These are phyloP conservation scores for Halictus ligatus DNA, from an alignment of 2,888 invertebrate species.

Conservation along the genomic window DNA sequence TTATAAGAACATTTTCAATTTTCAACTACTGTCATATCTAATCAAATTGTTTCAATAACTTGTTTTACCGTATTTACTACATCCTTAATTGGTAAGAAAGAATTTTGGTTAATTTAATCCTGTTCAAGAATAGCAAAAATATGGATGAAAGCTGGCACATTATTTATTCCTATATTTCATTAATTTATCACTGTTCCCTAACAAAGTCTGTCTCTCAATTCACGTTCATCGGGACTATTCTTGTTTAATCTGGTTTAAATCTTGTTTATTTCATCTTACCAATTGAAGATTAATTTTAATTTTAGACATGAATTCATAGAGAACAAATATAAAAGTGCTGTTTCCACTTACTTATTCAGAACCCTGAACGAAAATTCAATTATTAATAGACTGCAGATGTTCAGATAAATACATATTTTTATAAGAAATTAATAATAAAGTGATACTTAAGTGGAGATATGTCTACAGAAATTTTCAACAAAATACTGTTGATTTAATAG, in stretches of 20 bases:
- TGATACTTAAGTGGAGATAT: no score
- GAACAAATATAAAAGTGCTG: background rate
- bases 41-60: background rate
- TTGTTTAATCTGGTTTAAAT: background rate
- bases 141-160: background rate
- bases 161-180: background rate
- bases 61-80: background rate
- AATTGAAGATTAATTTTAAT: background rate
- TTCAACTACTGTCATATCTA: background rate
- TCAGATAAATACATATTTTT: background rate
- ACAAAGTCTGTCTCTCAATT: background rate
- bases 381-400: background rate
- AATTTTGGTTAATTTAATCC: background rate
- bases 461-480: background rate
- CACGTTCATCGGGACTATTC: background rate
- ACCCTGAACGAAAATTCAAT: background rate
- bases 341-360: conserved; percentile 13
- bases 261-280: background rate
- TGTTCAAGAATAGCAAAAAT: background rate
- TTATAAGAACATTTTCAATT: background rate
- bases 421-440: background rate
- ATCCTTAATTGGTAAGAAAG: conserved; percentile 5
- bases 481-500: background rate
- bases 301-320: background rate
- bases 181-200: background rate